Conservation (phyloP, 2,113 vertebrate genomes). For the Eleginops maclovinus region DNA sequence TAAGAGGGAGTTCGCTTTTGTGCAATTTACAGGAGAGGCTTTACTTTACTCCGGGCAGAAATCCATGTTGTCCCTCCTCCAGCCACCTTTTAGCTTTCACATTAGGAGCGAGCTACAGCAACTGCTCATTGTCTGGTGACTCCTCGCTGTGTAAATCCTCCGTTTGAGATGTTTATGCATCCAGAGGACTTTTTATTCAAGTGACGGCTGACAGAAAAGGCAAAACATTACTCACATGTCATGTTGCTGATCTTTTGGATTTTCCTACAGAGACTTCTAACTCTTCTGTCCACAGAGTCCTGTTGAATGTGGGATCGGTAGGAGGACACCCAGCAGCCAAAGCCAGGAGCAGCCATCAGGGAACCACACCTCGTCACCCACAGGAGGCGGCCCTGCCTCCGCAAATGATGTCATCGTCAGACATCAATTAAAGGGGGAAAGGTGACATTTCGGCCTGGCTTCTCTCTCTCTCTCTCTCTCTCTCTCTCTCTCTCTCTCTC, state of each 20-base stretch:
- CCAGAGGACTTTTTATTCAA: conserved; percentile 43
- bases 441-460: conserved; percentile 72
- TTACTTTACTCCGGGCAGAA: conserved; percentile 44
- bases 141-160: conserved; percentile 28
- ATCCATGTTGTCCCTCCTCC: conserved; percentile 54
- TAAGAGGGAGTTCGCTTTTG: conserved; percentile 49
- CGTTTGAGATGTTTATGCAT: conserved; percentile 52
- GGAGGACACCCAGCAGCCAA: conserved; percentile 42
- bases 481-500: conserved; percentile 23
- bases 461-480: conserved; percentile 19
- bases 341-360: conserved; percentile 61
- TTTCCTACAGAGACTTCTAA: conserved; percentile 16
- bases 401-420: conserved; percentile 68
- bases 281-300: conserved; percentile 58
- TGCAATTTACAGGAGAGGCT: conserved; percentile 57
- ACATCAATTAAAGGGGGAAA: conserved; percentile 72
- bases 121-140: conserved; percentile 43
- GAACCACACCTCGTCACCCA: conserved; percentile 57
- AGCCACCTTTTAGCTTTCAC: conserved; percentile 48
- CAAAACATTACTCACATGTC: conserved; percentile 33
- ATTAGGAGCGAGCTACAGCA: conserved; percentile 31
- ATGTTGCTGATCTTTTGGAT: conserved; percentile 29
- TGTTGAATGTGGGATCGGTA: conserved; percentile 49
- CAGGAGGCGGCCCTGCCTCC: conserved; percentile 53
- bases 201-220: conserved; percentile 18